A percentile compares a stretch with the other conserved stretches of the same genome.
phyloP scores from a whole-genome alignment of 2,888 invertebrate genomes.

The Piscicola geometra region DNA sequence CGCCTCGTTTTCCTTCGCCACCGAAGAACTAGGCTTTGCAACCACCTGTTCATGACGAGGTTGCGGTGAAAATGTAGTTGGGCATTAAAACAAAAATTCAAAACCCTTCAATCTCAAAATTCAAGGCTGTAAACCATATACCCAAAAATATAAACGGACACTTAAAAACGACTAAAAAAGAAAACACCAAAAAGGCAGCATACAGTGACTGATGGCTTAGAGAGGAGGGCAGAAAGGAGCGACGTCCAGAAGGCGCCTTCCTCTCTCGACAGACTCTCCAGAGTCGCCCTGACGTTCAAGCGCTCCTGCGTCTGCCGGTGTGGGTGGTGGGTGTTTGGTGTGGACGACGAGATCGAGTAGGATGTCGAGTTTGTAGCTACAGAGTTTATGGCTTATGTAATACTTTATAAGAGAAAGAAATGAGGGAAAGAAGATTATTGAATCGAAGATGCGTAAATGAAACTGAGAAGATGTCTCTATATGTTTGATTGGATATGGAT shows the following conservation, averaged over 20 bases:
- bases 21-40: conserved; percentile 64
- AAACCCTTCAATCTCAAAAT: too few species aligned
- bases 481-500: too few species aligned
- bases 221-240: conserved; percentile 67
- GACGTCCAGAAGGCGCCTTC: conserved; percentile 67
- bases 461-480: too few species aligned
- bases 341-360: neutral
- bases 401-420: too few species aligned
- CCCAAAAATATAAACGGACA: neutral
- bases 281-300: conserved; percentile 65
- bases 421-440: neutral
- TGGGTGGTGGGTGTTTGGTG: neutral
- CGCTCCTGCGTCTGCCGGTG: conserved; percentile 63
- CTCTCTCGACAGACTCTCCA: conserved; percentile 64
- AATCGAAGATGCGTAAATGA: too few species aligned
- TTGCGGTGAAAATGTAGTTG: too few species aligned
- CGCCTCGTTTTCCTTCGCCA: conserved; percentile 66
- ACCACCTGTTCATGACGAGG: too few species aligned
- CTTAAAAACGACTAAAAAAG: neutral
- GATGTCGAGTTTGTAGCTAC: too few species aligned
- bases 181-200: conserved; percentile 9
- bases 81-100: too few species aligned
- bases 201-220: conserved; percentile 64
- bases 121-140: too few species aligned
- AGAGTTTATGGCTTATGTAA: too few species aligned